A percentile compares a stretch with the other conserved stretches of the same genome.
Evolutionary conservation across 2,113 vertebrate genomes (phyloP).

Genomic region (Gulo gulo): DNA sequence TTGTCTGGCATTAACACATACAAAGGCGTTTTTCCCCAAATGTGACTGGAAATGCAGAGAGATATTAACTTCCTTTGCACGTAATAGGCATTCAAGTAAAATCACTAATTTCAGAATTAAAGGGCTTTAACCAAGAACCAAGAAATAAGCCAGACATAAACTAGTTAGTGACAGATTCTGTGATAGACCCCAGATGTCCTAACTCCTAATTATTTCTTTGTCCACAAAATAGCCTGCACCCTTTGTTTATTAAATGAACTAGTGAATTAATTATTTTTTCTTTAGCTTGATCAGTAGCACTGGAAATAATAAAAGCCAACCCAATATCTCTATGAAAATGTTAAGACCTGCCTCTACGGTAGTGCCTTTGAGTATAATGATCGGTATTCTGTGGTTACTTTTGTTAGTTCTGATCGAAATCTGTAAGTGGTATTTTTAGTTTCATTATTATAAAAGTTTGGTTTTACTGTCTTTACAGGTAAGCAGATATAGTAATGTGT

Average conservation of each 20-base stretch:
- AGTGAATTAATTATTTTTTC: neutral
- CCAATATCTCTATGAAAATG: neutral
- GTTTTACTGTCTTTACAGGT: neutral
- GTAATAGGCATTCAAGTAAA: neutral
- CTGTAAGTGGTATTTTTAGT: neutral
- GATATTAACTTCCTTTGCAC: neutral
- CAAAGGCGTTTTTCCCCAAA: neutral
- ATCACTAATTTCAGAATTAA: neutral
- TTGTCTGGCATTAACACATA: neutral
- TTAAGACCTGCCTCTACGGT: neutral
- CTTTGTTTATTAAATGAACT: neutral
- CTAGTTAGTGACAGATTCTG: neutral
- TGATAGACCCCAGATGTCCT: neutral
- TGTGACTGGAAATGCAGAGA: neutral
- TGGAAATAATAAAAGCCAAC: neutral
- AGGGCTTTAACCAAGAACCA: neutral
- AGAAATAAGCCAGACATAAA: neutral
- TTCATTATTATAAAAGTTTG: neutral
- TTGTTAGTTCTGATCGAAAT: neutral
- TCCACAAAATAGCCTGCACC: neutral
- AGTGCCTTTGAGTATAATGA: neutral
- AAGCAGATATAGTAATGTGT: neutral
- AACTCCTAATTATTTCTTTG: neutral
- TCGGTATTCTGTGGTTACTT: neutral
- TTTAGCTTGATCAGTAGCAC: neutral